Conservation (phyloP, 2,888 invertebrate species). For the Gibbula magus region DNA sequence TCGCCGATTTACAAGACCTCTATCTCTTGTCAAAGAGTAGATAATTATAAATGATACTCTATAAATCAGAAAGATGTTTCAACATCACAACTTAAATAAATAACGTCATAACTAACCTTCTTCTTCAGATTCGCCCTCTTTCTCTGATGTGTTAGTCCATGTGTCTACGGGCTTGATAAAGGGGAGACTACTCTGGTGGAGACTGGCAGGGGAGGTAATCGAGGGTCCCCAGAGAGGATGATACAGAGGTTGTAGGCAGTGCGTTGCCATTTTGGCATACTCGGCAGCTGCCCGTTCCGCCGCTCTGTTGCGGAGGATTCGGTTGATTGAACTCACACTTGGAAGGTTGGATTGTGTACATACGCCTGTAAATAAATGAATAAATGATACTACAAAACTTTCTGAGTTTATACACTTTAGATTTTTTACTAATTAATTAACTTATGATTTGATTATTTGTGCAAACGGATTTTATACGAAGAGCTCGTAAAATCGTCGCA, state of each 20-base stretch:
- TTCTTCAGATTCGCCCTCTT: not conserved
- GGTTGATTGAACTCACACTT: conserved; percentile 96
- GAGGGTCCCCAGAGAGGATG: conserved; percentile 43
- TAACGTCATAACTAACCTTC: not conserved
- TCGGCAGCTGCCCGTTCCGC: conserved; percentile 97
- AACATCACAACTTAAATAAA: too few species aligned
- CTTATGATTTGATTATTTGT: too few species aligned
- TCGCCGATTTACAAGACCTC: too few species aligned
- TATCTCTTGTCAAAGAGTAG: too few species aligned
- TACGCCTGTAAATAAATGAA: conserved; percentile 78
- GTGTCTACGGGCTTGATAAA: not conserved
- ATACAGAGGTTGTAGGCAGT: conserved; percentile 52
- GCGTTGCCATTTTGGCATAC: conserved; percentile 81
- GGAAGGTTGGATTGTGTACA: conserved; percentile 97
- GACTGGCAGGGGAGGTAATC: not conserved
- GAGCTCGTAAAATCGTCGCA: too few species aligned
- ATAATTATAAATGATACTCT: too few species aligned
- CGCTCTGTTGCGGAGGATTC: conserved; percentile 95
- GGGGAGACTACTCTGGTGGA: not conserved
- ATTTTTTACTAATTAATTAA: too few species aligned
- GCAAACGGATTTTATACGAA: too few species aligned
- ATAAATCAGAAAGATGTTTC: too few species aligned
- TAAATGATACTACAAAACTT: too few species aligned
- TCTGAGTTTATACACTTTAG: too few species aligned
- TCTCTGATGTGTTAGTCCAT: not conserved